A percentile compares a stretch with the other conserved stretches of the same genome.
Evolutionary conservation across 2,888 invertebrate genomes (phyloP).

Genomic region (Brenthis ino): DNA sequence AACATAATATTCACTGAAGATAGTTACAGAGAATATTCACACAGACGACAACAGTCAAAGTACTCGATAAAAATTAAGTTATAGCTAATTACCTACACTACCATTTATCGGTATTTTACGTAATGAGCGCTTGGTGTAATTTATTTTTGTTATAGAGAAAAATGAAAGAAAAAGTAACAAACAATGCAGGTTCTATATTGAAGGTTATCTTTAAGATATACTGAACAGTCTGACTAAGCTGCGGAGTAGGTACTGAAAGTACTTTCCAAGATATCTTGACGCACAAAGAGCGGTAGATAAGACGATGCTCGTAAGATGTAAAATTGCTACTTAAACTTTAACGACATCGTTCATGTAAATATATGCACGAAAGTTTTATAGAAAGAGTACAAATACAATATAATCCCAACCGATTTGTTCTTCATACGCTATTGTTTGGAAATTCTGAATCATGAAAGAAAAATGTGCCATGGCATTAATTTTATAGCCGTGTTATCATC

Average conservation of each 20-base stretch:
- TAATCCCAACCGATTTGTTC: conserved; percentile 24
- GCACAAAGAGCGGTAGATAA: conserved; percentile 55
- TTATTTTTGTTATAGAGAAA: not conserved
- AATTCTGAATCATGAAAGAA: conserved; percentile 49
- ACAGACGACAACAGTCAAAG: too few relatives aligned
- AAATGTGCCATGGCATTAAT: conserved; percentile 39
- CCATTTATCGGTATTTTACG: too few relatives aligned
- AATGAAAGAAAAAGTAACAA: not conserved
- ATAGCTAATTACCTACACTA: too few relatives aligned
- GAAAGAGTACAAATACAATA: conserved; percentile 30
- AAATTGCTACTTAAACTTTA: conserved; percentile 63
- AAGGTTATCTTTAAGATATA: conserved; percentile 11
- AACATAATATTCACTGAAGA: too few relatives aligned
- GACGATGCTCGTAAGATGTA: conserved; percentile 46
- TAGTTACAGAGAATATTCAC: too few relatives aligned
- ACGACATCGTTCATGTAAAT: conserved; percentile 52
- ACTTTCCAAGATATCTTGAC: conserved; percentile 44
- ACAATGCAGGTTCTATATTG: conserved; percentile 4
- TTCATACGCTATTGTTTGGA: conserved; percentile 41
- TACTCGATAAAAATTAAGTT: too few relatives aligned
- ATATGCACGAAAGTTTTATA: conserved; percentile 40
- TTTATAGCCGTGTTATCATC: conserved; percentile 34
- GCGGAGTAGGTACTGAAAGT: conserved; percentile 35
- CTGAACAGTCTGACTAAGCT: conserved; percentile 32
- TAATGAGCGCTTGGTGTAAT: not conserved